Evolutionary conservation across 2,113 vertebrate species (phyloP), one percentile per base, ranked within the genome.

Genomic region (Tenebrosternarchus preto): DNA sequence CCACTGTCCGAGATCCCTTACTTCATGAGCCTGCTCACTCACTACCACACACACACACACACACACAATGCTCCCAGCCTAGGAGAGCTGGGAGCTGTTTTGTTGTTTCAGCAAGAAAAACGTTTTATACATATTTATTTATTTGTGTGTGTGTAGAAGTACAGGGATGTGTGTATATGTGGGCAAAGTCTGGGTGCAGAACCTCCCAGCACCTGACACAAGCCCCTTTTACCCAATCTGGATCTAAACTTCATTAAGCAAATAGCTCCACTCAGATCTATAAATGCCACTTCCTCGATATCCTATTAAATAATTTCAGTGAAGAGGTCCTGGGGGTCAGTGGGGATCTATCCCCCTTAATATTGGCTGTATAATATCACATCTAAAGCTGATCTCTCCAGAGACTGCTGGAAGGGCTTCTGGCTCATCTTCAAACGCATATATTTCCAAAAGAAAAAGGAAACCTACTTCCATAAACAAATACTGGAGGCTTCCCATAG

Each of bases 301-400:
- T 89, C 88, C 86, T 86, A 86, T 89, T 89, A 89, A 85, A 84
- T 80, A 69, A 87, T 87, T 87, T 88, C 76, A 81, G 39, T 55
- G 29, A 43, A 8, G 78, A 82, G 80, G 74, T 61, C 69, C 59
- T 71, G 1, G 1, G 76, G 88, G 86, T 88, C 86, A 89, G 39
- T 33, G 29, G 67, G 55, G 81, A 87, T 87, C 84, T 79, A 82
- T 82, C 82, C 83, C 86, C 76, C 86, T 70, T 87, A 85, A 88
- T 83, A 81, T 84, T 66, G 64, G 83, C 84, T 82, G 84, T 79
- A 78, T 84, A 80, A 82, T 83, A 78, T 72, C 79, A 85, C 59
- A 78, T 69, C 63, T 84, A 82, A 82, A 77, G 83, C 84, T 80
- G 50, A 53, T 76, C 24, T 82, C 85, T 83, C 85, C 31, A 66